Percentiles rank a stretch among this genome's conserved stretches.
phyloP scores from a whole-genome alignment of 1,140 invertebrate species.

The Nasonia giraulti region DNA sequence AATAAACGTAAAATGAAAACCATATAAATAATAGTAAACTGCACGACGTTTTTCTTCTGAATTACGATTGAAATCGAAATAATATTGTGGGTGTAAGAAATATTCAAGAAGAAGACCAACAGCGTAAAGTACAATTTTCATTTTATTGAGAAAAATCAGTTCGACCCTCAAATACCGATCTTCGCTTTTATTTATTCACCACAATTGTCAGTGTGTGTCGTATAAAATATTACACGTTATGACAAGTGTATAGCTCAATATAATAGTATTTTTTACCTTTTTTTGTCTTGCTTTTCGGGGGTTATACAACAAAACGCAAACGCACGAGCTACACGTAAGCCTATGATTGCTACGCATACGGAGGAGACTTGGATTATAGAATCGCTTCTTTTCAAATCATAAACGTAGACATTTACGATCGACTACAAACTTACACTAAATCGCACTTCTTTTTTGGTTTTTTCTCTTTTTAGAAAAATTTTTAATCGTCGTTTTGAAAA shows the following conservation, averaged over 20 bases:
- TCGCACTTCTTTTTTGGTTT: not conserved
- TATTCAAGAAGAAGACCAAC: conserved; percentile 20
- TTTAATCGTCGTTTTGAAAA: conserved; percentile 15
- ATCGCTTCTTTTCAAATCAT: not conserved
- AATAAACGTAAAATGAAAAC: conserved; percentile 22
- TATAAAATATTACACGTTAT: conserved; percentile 57
- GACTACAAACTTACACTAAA: conserved; percentile 41
- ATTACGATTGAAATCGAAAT: not conserved
- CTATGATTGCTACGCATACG: conserved; percentile 42
- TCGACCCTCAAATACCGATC: conserved; percentile 55
- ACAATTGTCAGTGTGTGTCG: conserved; percentile 41
- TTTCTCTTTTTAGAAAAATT: not conserved
- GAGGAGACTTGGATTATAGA: conserved; percentile 30
- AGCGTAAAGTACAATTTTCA: conserved; percentile 45
- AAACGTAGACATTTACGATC: conserved; percentile 3
- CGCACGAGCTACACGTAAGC: conserved; percentile 47
- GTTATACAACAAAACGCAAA: conserved; percentile 57
- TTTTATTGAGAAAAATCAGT: conserved; percentile 53
- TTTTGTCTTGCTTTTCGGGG: conserved; percentile 25
- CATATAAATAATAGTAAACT: conserved; percentile 41
- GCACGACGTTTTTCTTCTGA: not conserved
- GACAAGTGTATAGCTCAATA: conserved; percentile 28
- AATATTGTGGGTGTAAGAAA: not conserved
- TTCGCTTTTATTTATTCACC: conserved; percentile 17
- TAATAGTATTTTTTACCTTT: conserved; percentile 25